phyloP scores from a whole-genome alignment of 2,888 invertebrate species.

The Eilema depressum region DNA sequence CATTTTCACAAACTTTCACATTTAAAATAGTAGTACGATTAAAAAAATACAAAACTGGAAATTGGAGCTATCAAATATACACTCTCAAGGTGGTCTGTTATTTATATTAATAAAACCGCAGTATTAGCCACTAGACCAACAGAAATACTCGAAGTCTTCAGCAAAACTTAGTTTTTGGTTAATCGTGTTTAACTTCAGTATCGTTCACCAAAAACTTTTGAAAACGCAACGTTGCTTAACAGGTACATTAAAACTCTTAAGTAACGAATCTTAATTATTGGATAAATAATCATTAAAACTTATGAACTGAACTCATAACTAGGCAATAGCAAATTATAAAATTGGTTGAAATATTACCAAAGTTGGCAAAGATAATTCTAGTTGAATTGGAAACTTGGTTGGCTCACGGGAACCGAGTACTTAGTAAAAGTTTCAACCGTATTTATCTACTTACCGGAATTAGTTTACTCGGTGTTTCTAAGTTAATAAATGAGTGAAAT shows the following conservation, averaged over 20 bases:
- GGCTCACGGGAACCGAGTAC: constrained; percentile 9
- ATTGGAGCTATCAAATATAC: too few relatives aligned
- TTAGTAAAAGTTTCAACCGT: background rate
- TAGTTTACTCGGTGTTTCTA: background rate
- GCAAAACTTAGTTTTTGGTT: background rate
- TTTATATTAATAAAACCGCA: background rate
- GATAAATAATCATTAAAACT: constrained; percentile 21
- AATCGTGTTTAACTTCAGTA: background rate
- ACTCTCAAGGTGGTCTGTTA: background rate
- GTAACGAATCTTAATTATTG: constrained; percentile 11
- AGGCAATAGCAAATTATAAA: constrained; percentile 27
- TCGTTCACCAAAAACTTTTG: background rate
- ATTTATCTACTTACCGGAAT: background rate
- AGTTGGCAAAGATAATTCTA: constrained; percentile 22
- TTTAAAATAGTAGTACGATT: too few relatives aligned
- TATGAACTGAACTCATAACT: constrained; percentile 15
- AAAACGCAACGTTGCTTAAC: constrained; percentile 3
- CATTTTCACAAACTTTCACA: too few relatives aligned
- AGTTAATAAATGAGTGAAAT: background rate
- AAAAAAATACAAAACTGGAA: too few relatives aligned
- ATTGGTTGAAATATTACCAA: constrained; percentile 43
- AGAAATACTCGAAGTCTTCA: background rate
- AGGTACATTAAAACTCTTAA: constrained; percentile 7
- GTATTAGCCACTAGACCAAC: background rate
- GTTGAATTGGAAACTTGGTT: constrained; percentile 2